A percentile compares a stretch with the other conserved stretches of the same genome.
phyloP scores from a whole-genome alignment of 1,140 invertebrate species.

The Bombus waltoni region DNA sequence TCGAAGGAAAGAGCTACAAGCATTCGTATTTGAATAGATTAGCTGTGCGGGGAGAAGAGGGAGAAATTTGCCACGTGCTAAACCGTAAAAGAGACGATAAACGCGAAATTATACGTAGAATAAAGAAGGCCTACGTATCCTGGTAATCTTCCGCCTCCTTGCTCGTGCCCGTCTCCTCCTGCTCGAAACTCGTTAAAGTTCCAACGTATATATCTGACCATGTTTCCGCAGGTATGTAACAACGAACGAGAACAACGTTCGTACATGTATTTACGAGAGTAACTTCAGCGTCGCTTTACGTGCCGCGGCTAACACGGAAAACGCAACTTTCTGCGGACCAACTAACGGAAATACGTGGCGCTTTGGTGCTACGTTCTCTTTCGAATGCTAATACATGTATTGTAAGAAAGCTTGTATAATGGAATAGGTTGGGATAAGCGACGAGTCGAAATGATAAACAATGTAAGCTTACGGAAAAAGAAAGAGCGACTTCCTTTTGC shows the following conservation, averaged over 20 bases:
- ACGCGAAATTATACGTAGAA: constrained; percentile 19
- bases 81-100: not conserved
- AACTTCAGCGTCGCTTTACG: constrained; percentile 37
- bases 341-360: not conserved
- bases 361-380: no score
- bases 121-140: not conserved
- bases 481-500: not conserved
- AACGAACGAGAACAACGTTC: constrained; percentile 54
- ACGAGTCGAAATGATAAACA: not conserved
- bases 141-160: not conserved
- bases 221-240: constrained; percentile 61
- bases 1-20: constrained; percentile 37
- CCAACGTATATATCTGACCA: constrained; percentile 43
- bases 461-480: not conserved
- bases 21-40: constrained; percentile 43
- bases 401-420: not conserved
- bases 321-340: not conserved
- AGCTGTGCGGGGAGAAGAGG: constrained; percentile 9
- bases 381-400: not conserved
- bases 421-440: not conserved
- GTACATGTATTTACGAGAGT: constrained; percentile 49
- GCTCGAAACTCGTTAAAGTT: constrained; percentile 60
- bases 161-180: not conserved
- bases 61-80: constrained; percentile 11
- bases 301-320: constrained; percentile 4